Evolutionary conservation across 2,113 vertebrate species (phyloP).

Genomic region (Syngnathus typhle): DNA sequence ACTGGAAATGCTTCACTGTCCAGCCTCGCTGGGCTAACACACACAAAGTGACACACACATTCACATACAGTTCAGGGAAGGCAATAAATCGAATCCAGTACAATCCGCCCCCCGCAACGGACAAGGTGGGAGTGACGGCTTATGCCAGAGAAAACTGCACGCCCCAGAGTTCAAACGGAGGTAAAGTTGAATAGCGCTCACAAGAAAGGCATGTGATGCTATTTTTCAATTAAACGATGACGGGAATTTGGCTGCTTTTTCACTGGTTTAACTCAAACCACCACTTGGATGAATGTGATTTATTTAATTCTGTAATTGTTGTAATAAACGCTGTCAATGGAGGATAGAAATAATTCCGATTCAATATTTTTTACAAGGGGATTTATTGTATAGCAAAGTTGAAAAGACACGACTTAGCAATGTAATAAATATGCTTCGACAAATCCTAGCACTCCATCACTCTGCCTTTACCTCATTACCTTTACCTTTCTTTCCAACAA

Average conservation of each 20-base stretch:
- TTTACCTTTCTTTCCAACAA: not conserved
- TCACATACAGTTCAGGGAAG: slow-evolving; percentile 14
- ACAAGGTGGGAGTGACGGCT: slow-evolving; percentile 32
- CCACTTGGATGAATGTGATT: not conserved
- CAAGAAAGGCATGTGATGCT: slow-evolving; percentile 25
- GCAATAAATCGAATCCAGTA: slow-evolving; percentile 55
- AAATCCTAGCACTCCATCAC: not conserved
- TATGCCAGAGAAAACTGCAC: slow-evolving; percentile 42
- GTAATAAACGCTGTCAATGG: not conserved
- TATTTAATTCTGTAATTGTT: not conserved
- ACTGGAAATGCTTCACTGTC: slow-evolving; percentile 46
- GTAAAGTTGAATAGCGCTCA: slow-evolving; percentile 44
- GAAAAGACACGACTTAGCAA: not conserved
- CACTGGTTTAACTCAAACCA: not conserved
- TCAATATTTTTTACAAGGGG: not conserved
- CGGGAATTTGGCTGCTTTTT: not conserved
- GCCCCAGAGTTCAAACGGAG: slow-evolving; percentile 53
- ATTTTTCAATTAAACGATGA: slow-evolving; percentile 11
- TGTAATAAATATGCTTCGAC: not conserved
- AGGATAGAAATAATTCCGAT: not conserved
- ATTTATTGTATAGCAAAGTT: not conserved
- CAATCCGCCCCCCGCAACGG: slow-evolving; percentile 41
- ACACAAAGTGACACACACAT: slow-evolving; percentile 10
- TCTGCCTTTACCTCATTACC: not conserved
- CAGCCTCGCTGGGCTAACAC: slow-evolving; percentile 15